Evolutionary conservation across 2,797 vertebrate genomes (phyloP), one percentile per base, ranked within the genome.

Genomic region (Rhabdomys pumilio): DNA sequence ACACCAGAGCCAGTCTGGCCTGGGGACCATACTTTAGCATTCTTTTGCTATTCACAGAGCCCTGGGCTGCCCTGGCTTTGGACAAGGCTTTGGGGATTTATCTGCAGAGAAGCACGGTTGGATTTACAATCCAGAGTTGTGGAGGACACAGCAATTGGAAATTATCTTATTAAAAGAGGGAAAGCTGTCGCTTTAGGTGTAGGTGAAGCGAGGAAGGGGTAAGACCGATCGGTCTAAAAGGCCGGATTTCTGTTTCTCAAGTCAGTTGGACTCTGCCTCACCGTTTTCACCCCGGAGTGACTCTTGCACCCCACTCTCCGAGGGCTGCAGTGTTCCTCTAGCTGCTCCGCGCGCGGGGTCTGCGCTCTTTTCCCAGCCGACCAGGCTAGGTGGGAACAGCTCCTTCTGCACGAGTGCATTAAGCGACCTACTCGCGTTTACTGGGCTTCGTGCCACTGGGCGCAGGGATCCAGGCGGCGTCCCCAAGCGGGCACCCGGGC

Each of bases 231-330:
- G 50, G 65, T 83, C 10, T 3, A 41, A 63, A 89, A 87, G 75
- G 53, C 11, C 47, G 6, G 55, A 84, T 53, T 93, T 95, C 55
- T 26, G 50, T 57, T 63, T 94, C 89, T 75, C 47, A 88, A 85
- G 29, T 53, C 67, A 73, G 55, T 15, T 6, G 65, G 24, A 47
- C 50, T 26, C 61, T 94, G 38, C n/a, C 22, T 91, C 20, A 22
- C 12, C 50, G 47, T 29, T 55, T 41, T 34, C 57, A 41, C 0
- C 24, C 44, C 11, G 0, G 65, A 47, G 31, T 75, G 22, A 67
- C 83, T 86, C 19, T 0, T 8, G 15, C 50, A 81, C 14, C 38
- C 41, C 8, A 19, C 65, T 44, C 34, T 61, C 26, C 73, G 57
- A 79, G 82, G 82, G 38, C 14, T 11, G 85, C 47, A 31, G 31